phyloP scores from a whole-genome alignment of 53 echinoderm and acorn worm genomes.

The Hippasteria phrygiana region DNA sequence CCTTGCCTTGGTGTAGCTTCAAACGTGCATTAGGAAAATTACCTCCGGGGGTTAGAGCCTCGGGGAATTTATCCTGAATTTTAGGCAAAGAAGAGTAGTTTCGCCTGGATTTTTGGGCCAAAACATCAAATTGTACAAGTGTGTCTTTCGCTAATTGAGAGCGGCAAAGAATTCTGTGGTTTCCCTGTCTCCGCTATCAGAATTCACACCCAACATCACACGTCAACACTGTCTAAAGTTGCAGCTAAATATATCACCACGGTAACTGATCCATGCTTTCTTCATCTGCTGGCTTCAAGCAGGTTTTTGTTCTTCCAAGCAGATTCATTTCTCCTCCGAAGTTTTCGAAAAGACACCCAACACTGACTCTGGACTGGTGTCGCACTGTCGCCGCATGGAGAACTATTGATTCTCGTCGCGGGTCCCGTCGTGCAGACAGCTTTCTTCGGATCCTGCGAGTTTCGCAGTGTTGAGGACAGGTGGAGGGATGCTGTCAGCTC shows the following conservation, averaged over 20 bases:
- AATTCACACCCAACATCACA: not conserved
- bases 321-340: not conserved
- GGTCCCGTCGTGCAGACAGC: not conserved
- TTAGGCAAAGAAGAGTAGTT: not conserved
- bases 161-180: not conserved
- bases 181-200: not conserved
- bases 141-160: not conserved
- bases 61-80: not conserved
- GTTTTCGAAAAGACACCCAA: not conserved
- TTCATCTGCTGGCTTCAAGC: conserved; percentile 26
- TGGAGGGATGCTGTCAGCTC: too few relatives aligned
- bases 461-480: too few relatives aligned
- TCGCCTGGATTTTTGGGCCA: not conserved
- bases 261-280: conserved; percentile 23
- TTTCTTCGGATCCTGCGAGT: not conserved
- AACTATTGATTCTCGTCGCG: not conserved
- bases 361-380: not conserved
- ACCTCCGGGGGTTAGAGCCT: not conserved
- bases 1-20: not conserved
- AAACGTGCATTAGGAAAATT: not conserved
- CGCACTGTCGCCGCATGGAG: not conserved
- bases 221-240: conserved; percentile 16
- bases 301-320: not conserved
- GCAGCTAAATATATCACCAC: conserved; percentile 23
- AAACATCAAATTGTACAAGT: conserved; percentile 27